A percentile compares a stretch with the other conserved stretches of the same genome.
Evolutionary conservation across 2,113 vertebrate genomes (phyloP).

Genomic region (Leptocoma aspasia): DNA sequence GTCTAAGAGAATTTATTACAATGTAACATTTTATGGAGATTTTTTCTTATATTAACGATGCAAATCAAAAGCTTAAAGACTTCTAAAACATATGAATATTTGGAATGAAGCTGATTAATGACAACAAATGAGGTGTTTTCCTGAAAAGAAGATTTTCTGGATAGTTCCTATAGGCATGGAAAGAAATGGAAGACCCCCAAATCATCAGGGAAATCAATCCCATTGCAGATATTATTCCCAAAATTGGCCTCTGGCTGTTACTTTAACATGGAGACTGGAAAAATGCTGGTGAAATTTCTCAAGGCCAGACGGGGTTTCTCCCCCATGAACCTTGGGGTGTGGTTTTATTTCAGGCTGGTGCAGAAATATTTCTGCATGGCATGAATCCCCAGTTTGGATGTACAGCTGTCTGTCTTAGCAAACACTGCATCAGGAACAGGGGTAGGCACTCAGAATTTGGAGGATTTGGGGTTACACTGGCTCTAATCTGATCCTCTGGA

Average conservation of each 20-base stretch:
- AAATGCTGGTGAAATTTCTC: neutral
- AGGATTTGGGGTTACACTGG: neutral
- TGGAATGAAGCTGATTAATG: neutral
- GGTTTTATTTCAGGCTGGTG: neutral
- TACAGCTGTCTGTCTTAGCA: neutral
- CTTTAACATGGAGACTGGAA: neutral
- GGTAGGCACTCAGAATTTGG: neutral
- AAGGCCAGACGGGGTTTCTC: neutral
- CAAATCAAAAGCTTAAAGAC: neutral
- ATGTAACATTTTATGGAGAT: neutral
- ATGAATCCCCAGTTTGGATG: neutral
- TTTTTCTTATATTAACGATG: neutral
- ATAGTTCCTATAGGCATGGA: neutral
- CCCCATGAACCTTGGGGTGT: rapidly evolving
- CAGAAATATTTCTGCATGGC: neutral
- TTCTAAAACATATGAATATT: neutral
- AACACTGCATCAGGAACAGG: neutral
- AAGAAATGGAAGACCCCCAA: neutral
- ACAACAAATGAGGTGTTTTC: neutral
- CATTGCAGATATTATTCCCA: neutral
- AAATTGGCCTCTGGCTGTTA: neutral
- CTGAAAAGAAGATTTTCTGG: neutral
- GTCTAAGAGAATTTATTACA: neutral
- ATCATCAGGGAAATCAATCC: neutral
- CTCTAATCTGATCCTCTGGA: neutral